Conservation (phyloP, 2,113 vertebrate species). For the Corynorhinus townsendii region DNA sequence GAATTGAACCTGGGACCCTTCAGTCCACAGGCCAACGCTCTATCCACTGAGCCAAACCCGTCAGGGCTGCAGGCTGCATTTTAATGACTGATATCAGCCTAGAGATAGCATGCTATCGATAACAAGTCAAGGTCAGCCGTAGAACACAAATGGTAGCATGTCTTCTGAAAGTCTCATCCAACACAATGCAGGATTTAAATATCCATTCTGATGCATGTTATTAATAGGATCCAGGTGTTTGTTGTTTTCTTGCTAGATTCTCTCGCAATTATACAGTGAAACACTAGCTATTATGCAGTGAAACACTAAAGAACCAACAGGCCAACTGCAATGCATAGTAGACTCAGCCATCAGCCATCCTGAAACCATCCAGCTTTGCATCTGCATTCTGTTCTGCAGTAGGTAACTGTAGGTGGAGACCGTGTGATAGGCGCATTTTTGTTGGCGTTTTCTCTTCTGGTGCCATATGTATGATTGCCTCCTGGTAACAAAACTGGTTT, state of each 20-base stretch:
- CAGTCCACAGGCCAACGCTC: no score
- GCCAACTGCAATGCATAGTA: slow-evolving; percentile 2
- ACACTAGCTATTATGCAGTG: neutral
- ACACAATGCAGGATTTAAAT: neutral
- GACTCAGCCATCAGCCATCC: slow-evolving; percentile 21
- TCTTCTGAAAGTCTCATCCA: neutral
- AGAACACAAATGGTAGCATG: neutral
- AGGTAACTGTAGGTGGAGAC: neutral
- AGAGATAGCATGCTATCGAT: neutral
- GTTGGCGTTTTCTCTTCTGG: neutral
- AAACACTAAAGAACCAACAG: slow-evolving; percentile 35
- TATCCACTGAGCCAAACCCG: no score
- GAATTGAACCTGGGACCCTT: no score
- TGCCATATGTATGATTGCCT: slow-evolving; percentile 46
- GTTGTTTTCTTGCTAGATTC: slow-evolving; percentile 31
- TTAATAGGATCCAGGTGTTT: slow-evolving; percentile 38
- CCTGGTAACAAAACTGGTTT: slow-evolving; percentile 46
- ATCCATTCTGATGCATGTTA: neutral
- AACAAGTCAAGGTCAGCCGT: neutral
- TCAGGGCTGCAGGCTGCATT: no score
- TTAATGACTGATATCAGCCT: neutral
- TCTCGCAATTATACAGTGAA: slow-evolving; percentile 22
- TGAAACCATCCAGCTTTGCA: neutral
- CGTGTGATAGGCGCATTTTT: neutral
- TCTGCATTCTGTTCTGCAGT: neutral